Evolutionary conservation across 1,140 invertebrate genomes (phyloP).

Genomic region (Galendromus occidentalis): DNA sequence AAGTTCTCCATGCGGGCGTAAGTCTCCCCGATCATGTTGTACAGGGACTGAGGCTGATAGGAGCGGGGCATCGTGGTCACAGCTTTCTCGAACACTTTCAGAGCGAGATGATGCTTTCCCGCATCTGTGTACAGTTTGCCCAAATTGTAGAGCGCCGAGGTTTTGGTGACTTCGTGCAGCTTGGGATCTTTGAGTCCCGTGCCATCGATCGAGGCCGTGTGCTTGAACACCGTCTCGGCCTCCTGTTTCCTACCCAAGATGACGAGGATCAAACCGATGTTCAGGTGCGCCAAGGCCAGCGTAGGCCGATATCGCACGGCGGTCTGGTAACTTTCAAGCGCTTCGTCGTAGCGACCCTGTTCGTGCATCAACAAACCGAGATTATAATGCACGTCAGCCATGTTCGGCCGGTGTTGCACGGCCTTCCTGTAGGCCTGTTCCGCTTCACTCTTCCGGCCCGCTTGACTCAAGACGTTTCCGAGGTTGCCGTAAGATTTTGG

Average conservation of each 20-base stretch:
- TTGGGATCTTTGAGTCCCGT: slow-evolving; percentile 64
- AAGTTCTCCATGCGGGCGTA: slow-evolving; percentile 54
- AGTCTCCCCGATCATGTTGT: slow-evolving; percentile 65
- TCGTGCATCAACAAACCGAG: slow-evolving; percentile 79
- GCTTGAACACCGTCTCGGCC: slow-evolving; percentile 53
- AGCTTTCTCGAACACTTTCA: slow-evolving; percentile 72
- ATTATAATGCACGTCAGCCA: slow-evolving; percentile 92
- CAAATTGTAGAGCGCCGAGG: slow-evolving; percentile 73
- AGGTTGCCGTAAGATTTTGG: slow-evolving; percentile 93
- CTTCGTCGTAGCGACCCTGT: slow-evolving; percentile 62
- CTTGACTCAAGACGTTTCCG: slow-evolving; percentile 66
- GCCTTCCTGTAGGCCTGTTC: slow-evolving; percentile 67
- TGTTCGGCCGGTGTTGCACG: slow-evolving; percentile 65
- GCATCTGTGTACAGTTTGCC: slow-evolving; percentile 72
- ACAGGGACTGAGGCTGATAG: slow-evolving; percentile 56
- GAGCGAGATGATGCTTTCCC: slow-evolving; percentile 46
- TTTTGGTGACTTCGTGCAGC: slow-evolving; percentile 66
- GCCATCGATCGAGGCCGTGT: slow-evolving; percentile 62
- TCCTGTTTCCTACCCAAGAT: slow-evolving; percentile 56
- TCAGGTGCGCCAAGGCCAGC: slow-evolving; percentile 81
- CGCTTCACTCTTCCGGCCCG: slow-evolving; percentile 60
- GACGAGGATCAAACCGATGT: slow-evolving; percentile 66
- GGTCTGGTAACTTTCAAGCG: slow-evolving; percentile 69
- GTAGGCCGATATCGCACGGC: slow-evolving; percentile 83
- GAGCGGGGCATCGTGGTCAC: slow-evolving; percentile 53